These are phyloP conservation scores for Zelleria hepariella DNA, from an alignment of 2,888 invertebrate species.

Conservation along the genomic window DNA sequence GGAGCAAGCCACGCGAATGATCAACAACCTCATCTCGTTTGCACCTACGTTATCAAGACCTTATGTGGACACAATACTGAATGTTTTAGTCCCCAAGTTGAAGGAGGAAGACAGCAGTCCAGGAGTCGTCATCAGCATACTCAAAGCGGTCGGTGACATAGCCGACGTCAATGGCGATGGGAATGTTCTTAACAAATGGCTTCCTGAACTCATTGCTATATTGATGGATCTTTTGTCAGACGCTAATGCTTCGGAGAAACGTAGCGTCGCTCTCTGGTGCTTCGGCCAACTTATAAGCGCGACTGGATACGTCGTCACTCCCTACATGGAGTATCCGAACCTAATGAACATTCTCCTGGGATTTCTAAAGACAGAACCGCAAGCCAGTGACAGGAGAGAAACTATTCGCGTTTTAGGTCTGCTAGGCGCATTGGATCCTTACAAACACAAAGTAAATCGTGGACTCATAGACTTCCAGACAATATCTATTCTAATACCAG, in stretches of 20 bases:
- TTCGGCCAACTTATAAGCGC: constrained; percentile 96
- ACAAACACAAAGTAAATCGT: constrained; percentile 95
- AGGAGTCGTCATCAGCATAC: constrained; percentile 89
- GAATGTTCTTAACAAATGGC: constrained; percentile 89
- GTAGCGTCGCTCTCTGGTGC: constrained; percentile 95
- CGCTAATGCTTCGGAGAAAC: constrained; percentile 92
- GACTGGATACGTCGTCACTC: constrained; percentile 95
- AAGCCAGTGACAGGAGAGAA: constrained; percentile 86
- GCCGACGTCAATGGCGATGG: constrained; percentile 92
- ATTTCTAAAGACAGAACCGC: constrained; percentile 96
- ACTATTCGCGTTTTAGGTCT: constrained; percentile 95
- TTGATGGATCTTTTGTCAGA: constrained; percentile 95
- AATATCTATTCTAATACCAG: constrained; percentile 84
- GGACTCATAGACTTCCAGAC: constrained; percentile 92
- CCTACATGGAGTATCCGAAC: constrained; percentile 94
- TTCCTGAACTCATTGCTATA: constrained; percentile 89
- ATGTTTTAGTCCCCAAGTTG: constrained; percentile 91
- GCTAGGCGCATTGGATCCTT: constrained; percentile 97
- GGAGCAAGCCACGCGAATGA: constrained; percentile 95
- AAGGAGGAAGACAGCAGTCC: constrained; percentile 91
- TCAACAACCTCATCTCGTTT: constrained; percentile 94
- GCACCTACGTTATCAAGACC: constrained; percentile 94
- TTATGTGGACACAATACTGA: constrained; percentile 94
- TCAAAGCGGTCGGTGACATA: constrained; percentile 94
- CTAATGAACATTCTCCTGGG: constrained; percentile 93